Base-by-base conservation (phyloP, 1,140 invertebrate genomes). In the Cepaea nemoralis region DNA sequence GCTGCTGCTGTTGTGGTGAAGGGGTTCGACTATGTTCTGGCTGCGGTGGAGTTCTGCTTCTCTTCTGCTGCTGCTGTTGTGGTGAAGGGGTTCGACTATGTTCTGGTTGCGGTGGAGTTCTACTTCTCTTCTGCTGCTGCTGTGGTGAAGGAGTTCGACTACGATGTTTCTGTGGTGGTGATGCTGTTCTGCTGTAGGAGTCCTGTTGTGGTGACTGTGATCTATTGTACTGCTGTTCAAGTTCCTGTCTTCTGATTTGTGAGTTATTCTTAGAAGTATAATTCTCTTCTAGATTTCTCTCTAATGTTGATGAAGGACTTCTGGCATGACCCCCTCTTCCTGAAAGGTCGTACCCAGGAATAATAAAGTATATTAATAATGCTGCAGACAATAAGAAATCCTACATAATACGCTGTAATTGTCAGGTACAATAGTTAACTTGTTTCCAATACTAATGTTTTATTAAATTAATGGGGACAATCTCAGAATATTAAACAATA, bases 111-210 rank as follows among this genome's bases (percentile, higher is more conserved):
- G 33, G 37, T 70, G 33, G 67, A 22, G 33, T 35, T 35, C 39
- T 35, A 16, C 39, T 35, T 70, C 39, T 40, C n/a, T n/a, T n/a
- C 71, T 76, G 70, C 71, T 78, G 70, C n/a, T 76, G 33, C 48
- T 67, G 39, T 77, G 55, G 45, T 31, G 75, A 45, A 74, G 67
- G 31, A 55, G 14, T 70, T 45, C 63, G 22, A 59, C 78, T 55
- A 66, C 6, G 22, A 27, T 24, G 55, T 12, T 59, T 24, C 5
- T 59, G 24, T 42, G 19, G 24, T 78, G 45, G 50, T 55, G 27
- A n/a, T 74, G 35, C 14, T 35, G 69, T 19, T 40, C 40, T 63
- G 69, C 27, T 55, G n/a, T 45, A n/a, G n/a, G n/a, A n/a, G n/a
- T 59, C 24, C 5, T 59, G 24, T 42, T 19, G 24, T 78, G 45